Percentiles rank a stretch among this genome's conserved stretches.
phyloP scores from a whole-genome alignment of 2,797 vertebrate species.

The Sebastes elongatus region DNA sequence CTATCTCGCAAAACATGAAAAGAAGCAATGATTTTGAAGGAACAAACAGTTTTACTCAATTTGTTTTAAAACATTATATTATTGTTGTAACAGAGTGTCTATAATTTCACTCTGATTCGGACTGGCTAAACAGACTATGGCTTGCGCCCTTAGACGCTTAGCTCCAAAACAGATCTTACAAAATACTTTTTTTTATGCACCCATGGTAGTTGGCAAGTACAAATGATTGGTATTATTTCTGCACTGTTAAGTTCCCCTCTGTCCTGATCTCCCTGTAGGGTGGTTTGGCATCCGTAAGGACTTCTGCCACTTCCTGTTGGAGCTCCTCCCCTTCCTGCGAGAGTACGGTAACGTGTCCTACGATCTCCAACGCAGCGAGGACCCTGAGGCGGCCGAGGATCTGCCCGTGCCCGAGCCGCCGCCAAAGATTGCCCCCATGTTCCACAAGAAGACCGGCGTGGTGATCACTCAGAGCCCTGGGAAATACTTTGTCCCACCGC shows the following conservation, averaged over 20 bases:
- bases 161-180: too few relatives aligned
- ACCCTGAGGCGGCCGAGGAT: constrained; percentile 91
- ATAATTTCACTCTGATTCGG: too few relatives aligned
- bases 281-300: constrained; percentile 99
- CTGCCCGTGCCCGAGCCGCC: constrained; percentile 89
- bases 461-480: constrained; percentile 98
- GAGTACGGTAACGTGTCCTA: constrained; percentile 99
- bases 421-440: constrained; percentile 96
- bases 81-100: too few relatives aligned
- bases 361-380: constrained; percentile 92
- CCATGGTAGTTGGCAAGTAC: too few relatives aligned
- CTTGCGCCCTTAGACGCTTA: too few relatives aligned
- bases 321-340: constrained; percentile 95
- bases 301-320: constrained; percentile 97
- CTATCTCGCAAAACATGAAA: too few relatives aligned
- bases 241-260: not conserved
- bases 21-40: too few relatives aligned
- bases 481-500: constrained; percentile 94
- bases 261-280: constrained; percentile 77
- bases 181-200: too few relatives aligned
- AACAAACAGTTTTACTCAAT: too few relatives aligned
- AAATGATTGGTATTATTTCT: too few relatives aligned
- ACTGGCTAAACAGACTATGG: too few relatives aligned
- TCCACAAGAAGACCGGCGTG: constrained; percentile 96
- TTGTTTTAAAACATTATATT: too few relatives aligned